Base-by-base conservation (phyloP, 2,113 vertebrate species). In the Coreoperca whiteheadi region DNA sequence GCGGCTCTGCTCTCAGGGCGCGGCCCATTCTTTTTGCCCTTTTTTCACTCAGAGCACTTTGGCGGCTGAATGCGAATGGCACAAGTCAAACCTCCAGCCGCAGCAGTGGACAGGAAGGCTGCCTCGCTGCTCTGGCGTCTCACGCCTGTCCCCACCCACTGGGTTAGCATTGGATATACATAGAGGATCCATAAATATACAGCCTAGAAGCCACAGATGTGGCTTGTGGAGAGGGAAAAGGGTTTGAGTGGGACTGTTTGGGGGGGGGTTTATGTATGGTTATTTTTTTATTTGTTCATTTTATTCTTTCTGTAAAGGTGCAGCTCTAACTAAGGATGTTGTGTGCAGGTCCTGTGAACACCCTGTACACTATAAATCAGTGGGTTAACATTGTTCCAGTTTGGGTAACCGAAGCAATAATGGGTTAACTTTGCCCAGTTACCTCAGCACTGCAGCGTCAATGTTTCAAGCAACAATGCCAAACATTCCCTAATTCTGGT, bases 161-260 rank as follows among this genome's bases (percentile, higher is more conserved):
- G 43, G 50, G 46, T 77, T 77, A 67, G 53, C 56, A 74, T n/a
- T 16, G 53, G 78, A 86, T 84, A 87, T 84, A 88, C 90, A 93
- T 81, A 84, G 88, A 87, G 39, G 61, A 32, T 79, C 90, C n/a
- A 3, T 57, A 88, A 89, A 91, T 87, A 90, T 18, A 87, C 68
- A 25, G 15, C 4, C 7, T 50, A 20, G 76, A 65, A 77, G 79
- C 67, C 71, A 43, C 66, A 59, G 30, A 54, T 65, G 82, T 88
- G 88, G 86, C 74, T 75, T 79, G n/a, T 39, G 16, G 73, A 68
- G 65, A 48, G 2, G 15, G 57, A 72, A 72, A 21, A 51, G 64
- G 65, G 9, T 21, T 59, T 30, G 8, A 9, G 7, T 6, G 34
- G 6, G 34, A n/a, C n/a, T n/a, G n/a, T n/a, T n/a, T n/a, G 34